Evolutionary conservation across 2,888 invertebrate species (phyloP).

Genomic region (Acronicta psi): DNA sequence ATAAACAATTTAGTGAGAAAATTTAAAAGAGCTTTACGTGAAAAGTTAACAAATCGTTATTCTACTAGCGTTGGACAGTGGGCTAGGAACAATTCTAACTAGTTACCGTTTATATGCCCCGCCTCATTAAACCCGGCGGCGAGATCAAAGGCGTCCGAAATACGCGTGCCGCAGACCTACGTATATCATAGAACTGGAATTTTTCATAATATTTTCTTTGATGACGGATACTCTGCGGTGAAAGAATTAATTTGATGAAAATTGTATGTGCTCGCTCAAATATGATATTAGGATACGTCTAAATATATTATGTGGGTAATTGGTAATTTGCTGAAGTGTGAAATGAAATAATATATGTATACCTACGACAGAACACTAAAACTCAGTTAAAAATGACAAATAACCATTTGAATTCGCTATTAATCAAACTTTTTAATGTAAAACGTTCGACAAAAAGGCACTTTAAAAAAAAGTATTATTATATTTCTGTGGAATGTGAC

Average conservation of each 20-base stretch:
- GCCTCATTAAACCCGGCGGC: conserved; percentile 88
- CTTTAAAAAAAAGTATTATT: neutral
- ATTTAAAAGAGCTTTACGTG: conserved; percentile 66
- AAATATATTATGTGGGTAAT: conserved; percentile 26
- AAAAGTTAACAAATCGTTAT: conserved; percentile 76
- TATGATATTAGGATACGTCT: conserved; percentile 19
- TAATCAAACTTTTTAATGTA: conserved; percentile 3
- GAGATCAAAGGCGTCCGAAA: conserved; percentile 91
- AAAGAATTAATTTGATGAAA: conserved; percentile 53
- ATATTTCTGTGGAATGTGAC: conserved; percentile 26
- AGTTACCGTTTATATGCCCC: conserved; percentile 81
- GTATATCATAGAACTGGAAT: conserved; percentile 68
- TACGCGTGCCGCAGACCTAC: conserved; percentile 78
- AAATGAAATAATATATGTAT: conserved; percentile 15
- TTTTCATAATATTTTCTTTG: conserved; percentile 52
- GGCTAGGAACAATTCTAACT: conserved; percentile 81
- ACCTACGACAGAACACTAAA: conserved; percentile 2
- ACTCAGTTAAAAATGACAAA: conserved; percentile 8
- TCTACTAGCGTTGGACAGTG: conserved; percentile 67
- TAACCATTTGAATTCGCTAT: neutral
- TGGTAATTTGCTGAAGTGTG: conserved; percentile 30
- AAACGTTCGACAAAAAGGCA: conserved; percentile 5
- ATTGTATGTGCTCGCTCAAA: conserved; percentile 36
- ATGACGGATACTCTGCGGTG: conserved; percentile 45
- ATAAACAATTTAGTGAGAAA: conserved; percentile 63